Evolutionary conservation across 2,113 vertebrate species (phyloP), one percentile per base, ranked within the genome.

Genomic region (Ceyx cyanopectus): DNA sequence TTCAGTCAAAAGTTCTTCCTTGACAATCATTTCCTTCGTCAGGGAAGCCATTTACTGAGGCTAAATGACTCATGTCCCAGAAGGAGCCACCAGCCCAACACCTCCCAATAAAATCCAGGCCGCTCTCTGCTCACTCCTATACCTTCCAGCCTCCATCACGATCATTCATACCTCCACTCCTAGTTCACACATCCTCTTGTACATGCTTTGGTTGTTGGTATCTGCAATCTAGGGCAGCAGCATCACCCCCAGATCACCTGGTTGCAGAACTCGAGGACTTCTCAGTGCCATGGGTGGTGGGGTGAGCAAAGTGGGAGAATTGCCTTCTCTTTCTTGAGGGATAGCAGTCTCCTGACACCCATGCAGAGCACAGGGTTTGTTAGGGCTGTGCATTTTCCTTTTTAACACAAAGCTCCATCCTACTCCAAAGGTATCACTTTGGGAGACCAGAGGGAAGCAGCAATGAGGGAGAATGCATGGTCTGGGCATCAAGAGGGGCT

Each of bases 211-310:
- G 9, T 26, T 67, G 18, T 22, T 32, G 48, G n/a, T 1, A 51
- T 6, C 40, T 11, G 14, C 23, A 62, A 11, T 58, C 10, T 46
- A 61, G 19, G 34, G 26, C 61, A 85, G 41, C 5, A 80, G 9
- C 13, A 6, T 4, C 56, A 13, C 15, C 61, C 22, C 22, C 34
- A 62, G 45, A 56, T 6, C 19, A 27, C 63, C 45, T 67, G 24
- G n/a, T n/a, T 73, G 23, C 32, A 6, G 3, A 2, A 37, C 37
- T 2, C 3, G 6, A 68, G 2, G 3, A 1, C 15, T 40, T 26
- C 34, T 56, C 45, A 23, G 30, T 14, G 24, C 23, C 37, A 3
- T 2, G 18, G 9, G 4, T 41, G 18, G 18, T 37, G 27, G 19
- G n/a, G 19, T 46, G 68, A 73, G 14, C 10, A 74, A 81, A 62